Evolutionary conservation across 2,888 invertebrate species (phyloP), one percentile per base, ranked within the genome.

Genomic region (Temnothorax ravouxi): DNA sequence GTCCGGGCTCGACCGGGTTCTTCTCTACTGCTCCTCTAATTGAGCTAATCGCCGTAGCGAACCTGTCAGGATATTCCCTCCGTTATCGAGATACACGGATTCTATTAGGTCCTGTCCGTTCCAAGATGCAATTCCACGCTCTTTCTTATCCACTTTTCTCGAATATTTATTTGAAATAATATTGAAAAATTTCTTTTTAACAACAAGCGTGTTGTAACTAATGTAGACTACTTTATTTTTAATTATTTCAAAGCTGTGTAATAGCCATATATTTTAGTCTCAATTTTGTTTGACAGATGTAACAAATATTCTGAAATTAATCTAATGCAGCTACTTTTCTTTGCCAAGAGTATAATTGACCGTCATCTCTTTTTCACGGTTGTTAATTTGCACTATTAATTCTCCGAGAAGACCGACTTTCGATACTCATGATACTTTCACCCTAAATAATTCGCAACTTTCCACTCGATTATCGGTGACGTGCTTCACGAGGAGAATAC

Each of bases 1-100:
- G 64, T 64, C 59, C 54, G 18, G 52, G 25, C 56, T 41, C 75
- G 29, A 50, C 52, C 59, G 56, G 76, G 54, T 18, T 25, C 44
- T 47, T 52, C 74, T 72, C 67, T 15, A 3, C n/a, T 34, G 64
- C 41, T 64, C 56, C 25, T 59, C 69, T 83, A 83, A 83, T 83
- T 83, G 83, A 83, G 83, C 83, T 83, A 83, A 83, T 79, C 83
- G 79, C 64, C 82, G 34, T 47, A 56, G 54, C 56, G 44, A 77
- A 4, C 54, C n/a, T 34, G 66, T 21, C 50, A 13, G 52, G 41
- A 21, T 67, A 34, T 67, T 9, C 38, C 54, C 59, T n/a, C 15
- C 34, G 38, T 50, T 66, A 64, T 77, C 66, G 59, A 80, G 47
- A 18, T 18, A 21, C 25, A n/a, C 15, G 25, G 18, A 59, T 66